phyloP scores from a whole-genome alignment of 2,113 vertebrate genomes.

The Micromys minutus region DNA sequence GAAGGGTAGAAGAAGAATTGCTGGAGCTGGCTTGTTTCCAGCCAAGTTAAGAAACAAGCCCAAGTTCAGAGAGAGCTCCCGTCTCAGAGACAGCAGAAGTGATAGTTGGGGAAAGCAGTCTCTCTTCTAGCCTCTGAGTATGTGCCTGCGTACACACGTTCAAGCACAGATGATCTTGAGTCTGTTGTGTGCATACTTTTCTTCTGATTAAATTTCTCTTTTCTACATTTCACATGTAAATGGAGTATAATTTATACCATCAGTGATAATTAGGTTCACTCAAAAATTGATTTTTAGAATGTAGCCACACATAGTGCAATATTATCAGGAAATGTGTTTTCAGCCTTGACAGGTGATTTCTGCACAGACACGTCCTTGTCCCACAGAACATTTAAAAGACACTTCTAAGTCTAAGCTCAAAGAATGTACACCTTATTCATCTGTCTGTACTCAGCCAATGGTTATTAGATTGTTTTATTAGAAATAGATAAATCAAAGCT shows the following conservation, averaged over 20 bases:
- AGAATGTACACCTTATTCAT: neutral
- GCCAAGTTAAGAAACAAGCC: neutral
- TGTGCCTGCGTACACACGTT: neutral
- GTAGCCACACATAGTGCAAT: neutral
- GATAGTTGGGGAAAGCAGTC: neutral
- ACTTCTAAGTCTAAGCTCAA: conserved; percentile 31
- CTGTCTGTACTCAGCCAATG: neutral
- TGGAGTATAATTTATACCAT: neutral
- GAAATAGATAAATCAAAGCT: neutral
- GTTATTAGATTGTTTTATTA: conserved; percentile 1
- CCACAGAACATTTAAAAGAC: neutral
- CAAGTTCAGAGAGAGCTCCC: no score
- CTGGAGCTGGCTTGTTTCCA: neutral
- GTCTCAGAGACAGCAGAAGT: neutral
- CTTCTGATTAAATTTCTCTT: neutral
- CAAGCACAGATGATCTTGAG: neutral
- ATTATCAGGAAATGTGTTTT: conserved; percentile 8
- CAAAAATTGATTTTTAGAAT: neutral
- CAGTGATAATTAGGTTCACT: conserved; percentile 17
- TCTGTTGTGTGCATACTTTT: neutral
- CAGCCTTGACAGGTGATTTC: neutral
- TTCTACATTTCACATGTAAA: neutral
- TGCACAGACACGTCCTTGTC: neutral
- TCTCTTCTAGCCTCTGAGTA: neutral
- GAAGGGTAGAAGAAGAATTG: neutral